A percentile compares a stretch with the other conserved stretches of the same genome.
Conservation (phyloP, 2,797 vertebrate species). For the Enteromius anoplus region DNA sequence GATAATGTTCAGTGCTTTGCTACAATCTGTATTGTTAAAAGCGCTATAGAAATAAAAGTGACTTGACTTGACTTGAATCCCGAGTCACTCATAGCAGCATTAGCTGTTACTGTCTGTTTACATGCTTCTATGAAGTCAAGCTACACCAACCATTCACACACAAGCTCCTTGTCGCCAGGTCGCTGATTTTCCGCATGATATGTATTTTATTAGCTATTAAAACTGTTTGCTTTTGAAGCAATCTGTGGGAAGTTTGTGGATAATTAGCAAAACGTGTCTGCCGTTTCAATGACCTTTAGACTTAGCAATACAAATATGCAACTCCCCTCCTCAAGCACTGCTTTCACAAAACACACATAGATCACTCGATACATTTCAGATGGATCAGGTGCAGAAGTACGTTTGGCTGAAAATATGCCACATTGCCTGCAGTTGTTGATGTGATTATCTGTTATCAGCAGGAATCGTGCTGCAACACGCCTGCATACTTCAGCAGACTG, state of each 20-base stretch:
- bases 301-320: slow-evolving; percentile 14
- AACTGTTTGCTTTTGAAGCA: slow-evolving; percentile 30
- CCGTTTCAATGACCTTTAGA: slow-evolving; percentile 48
- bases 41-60: too few relatives aligned
- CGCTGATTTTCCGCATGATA: not conserved
- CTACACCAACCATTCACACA: not conserved
- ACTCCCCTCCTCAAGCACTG: not conserved
- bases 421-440: slow-evolving; percentile 4
- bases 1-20: too few relatives aligned
- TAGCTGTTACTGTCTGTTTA: not conserved
- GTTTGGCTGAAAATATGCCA: not conserved
- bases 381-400: not conserved
- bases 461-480: slow-evolving; percentile 2
- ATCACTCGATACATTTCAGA: not conserved
- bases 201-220: slow-evolving; percentile 16
- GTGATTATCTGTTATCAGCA: slow-evolving; percentile 1
- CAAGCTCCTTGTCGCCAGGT: not conserved
- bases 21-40: too few relatives aligned
- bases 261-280: slow-evolving; percentile 29
- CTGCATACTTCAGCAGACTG: not conserved
- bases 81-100: not conserved
- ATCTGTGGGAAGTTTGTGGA: slow-evolving; percentile 24
- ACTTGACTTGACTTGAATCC: too few relatives aligned
- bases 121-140: not conserved
- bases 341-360: not conserved